Base-by-base conservation (phyloP, 2,888 invertebrate genomes). In the Ennomos quercinarius region DNA sequence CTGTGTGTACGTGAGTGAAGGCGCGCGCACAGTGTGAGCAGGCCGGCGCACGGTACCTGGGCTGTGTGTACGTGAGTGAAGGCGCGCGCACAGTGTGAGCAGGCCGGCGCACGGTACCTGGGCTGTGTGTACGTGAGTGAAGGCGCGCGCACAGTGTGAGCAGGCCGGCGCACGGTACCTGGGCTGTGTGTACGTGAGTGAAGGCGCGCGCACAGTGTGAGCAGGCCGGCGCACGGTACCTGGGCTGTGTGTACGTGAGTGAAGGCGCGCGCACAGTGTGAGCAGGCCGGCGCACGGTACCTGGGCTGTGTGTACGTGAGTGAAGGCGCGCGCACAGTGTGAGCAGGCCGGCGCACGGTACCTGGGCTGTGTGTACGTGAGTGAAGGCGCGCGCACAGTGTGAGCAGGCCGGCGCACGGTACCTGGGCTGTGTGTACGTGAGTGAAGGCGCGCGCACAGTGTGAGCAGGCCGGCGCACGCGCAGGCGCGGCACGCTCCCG, bases 401-500 rank as follows among this genome's bases (percentile, higher is more conserved):
- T 1, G 41, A 5, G 41, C 41, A 42, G 41, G 17, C 13, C 17
- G 9, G 27, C 27, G 45, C 10, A 35, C 27, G 3, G 9, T 12
- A 61, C 61, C 61, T 57, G 57, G 4, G 61, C 61, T 50, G 57
- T 1, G 61, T 53, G 2, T 50, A 50, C 8, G 8, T 12, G 8
- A 8, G 10, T 43, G 50, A 59, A 59, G 1, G 60, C 63, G 41
- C 27, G 27, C 27, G 27, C 27, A 66, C 93, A 93, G 0, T 80
- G 75, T 0, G 78, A 80, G 59, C 93, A 93, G 9, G 86, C 87
- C 3, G 80, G 74, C 59, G 92, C 83, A 5, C 83, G 75, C 1
- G 80, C 76, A 1, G 84, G 86, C 1, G 84, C 70, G 5, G 83
- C 73, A 42, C 88, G 86, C 61, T 92, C 89, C 51, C 92, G 91